Evolutionary conservation across 2,888 invertebrate genomes (phyloP).

Genomic region (Andrena fulva): DNA sequence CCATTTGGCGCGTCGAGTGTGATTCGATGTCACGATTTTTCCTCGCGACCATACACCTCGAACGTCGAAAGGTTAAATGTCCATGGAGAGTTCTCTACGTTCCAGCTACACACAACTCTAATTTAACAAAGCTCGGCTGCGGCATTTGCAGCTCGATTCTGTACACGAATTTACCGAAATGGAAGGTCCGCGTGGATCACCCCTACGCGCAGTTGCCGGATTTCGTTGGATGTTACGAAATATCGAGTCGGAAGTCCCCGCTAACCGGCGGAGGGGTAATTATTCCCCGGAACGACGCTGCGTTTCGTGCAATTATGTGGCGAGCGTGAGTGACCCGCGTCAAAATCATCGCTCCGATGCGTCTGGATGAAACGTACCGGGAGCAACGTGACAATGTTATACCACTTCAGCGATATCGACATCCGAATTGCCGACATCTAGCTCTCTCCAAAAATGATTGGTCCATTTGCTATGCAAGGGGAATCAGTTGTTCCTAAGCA

Average conservation of each 20-base stretch:
- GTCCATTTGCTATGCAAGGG: background rate
- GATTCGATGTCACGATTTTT: conserved; percentile 42
- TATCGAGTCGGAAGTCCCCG: conserved; percentile 53
- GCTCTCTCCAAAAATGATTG: conserved; percentile 12
- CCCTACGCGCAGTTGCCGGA: conserved; percentile 22
- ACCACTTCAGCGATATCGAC: conserved; percentile 48
- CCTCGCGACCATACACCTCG: background rate
- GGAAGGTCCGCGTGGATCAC: background rate
- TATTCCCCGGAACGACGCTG: conserved; percentile 53
- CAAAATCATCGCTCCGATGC: conserved; percentile 49
- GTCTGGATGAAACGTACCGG: conserved; percentile 46
- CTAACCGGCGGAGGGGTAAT: conserved; percentile 52
- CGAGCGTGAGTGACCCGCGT: conserved; percentile 38
- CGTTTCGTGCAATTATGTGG: conserved; percentile 55
- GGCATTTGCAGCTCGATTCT: background rate
- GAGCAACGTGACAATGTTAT: conserved; percentile 57
- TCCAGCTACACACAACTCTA: background rate
- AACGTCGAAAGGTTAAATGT: conserved; percentile 1
- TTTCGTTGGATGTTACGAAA: conserved; percentile 52
- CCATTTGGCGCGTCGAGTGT: conserved; percentile 34
- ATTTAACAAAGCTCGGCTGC: conserved; percentile 27
- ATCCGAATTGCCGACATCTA: conserved; percentile 29
- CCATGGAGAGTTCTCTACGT: background rate
- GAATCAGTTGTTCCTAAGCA: background rate
- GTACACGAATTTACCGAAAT: background rate